Percentiles rank a stretch among this genome's conserved stretches.
These are phyloP conservation scores for Diarsia mendica DNA, from an alignment of 2,888 invertebrate genomes.

Conservation along the genomic window DNA sequence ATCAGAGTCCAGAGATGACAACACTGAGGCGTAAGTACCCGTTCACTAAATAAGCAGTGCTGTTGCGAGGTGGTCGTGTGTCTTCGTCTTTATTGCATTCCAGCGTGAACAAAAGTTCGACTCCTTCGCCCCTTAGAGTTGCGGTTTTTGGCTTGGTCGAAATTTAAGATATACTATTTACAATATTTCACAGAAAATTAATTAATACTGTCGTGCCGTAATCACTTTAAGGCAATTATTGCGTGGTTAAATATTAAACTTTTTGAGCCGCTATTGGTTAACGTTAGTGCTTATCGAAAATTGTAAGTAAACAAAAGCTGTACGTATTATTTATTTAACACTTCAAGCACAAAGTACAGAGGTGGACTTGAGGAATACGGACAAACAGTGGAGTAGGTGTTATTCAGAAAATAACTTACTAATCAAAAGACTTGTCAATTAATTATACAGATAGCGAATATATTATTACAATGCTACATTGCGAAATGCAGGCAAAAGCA, in stretches of 20 bases:
- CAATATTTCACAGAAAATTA: background rate
- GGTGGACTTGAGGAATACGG: too few species aligned
- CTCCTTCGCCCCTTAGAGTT: background rate
- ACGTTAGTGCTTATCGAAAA: background rate
- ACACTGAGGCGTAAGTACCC: constrained; percentile 90
- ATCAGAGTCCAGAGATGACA: constrained; percentile 91
- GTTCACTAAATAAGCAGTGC: background rate
- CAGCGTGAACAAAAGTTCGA: background rate
- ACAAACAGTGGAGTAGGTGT: too few species aligned
- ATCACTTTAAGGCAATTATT: background rate
- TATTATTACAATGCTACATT: background rate
- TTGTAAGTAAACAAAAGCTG: too few species aligned
- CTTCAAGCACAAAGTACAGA: too few species aligned
- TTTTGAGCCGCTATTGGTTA: too few species aligned
- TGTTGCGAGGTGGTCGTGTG: background rate
- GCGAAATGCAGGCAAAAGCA: background rate
- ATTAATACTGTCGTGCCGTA: background rate
- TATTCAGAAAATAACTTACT: too few species aligned
- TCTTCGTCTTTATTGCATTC: background rate
- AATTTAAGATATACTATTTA: background rate
- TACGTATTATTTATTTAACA: too few species aligned
- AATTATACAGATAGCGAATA: background rate
- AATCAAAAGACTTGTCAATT: background rate
- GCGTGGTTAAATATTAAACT: background rate
- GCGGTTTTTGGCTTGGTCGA: too few species aligned